Conservation (phyloP, 2,888 invertebrate genomes). For the Tipula helvola region DNA sequence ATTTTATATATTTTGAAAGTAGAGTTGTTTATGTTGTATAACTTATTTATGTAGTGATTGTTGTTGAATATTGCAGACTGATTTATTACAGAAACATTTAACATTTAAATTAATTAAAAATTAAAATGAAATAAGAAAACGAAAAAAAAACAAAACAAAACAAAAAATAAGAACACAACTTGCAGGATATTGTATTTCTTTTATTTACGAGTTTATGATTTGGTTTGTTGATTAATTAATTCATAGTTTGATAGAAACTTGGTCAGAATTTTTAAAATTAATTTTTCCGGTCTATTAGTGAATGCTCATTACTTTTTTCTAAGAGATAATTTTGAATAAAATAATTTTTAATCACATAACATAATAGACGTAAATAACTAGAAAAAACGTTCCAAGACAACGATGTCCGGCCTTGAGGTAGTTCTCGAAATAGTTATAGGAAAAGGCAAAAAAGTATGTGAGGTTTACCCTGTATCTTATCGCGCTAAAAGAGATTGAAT, state of each 20-base stretch:
- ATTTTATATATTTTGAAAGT: not conserved
- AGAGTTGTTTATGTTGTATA: not conserved
- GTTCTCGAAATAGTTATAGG: no score
- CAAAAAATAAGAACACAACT: not conserved
- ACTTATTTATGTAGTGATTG: not conserved
- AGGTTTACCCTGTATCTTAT: no score
- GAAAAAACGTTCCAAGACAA: no score
- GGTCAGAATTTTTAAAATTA: not conserved
- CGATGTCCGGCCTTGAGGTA: no score
- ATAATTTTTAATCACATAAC: no score
- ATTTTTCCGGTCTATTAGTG: not conserved
- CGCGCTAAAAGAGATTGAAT: no score
- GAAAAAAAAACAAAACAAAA: not conserved
- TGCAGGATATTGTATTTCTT: not conserved
- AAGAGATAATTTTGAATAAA: no score
- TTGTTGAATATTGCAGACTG: not conserved
- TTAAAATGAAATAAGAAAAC: not conserved
- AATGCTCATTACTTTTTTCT: no score
- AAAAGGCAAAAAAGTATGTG: no score
- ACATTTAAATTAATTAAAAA: not conserved
- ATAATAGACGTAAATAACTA: no score
- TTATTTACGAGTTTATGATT: not conserved
- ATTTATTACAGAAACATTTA: not conserved
- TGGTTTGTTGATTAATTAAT: not conserved
- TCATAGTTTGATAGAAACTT: not conserved